These are phyloP conservation scores for Muraenolepis orangiensis DNA, from an alignment of 2,797 vertebrate species.

Conservation along the genomic window DNA sequence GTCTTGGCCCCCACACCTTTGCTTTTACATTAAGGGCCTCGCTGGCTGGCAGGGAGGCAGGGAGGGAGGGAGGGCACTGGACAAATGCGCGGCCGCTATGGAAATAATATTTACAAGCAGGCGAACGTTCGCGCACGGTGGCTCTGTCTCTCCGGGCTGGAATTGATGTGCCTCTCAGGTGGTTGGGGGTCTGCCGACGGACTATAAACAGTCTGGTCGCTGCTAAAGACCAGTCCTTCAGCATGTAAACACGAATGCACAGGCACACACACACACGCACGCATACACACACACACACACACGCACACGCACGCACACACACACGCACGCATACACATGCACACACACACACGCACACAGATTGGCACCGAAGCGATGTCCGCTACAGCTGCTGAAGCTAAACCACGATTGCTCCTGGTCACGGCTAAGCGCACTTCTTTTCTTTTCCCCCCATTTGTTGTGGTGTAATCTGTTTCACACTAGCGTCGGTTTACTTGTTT, in stretches of 20 bases:
- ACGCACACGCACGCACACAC: too few species aligned
- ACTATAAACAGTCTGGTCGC: background rate
- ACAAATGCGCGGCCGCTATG: constrained; percentile 65
- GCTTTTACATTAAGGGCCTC: too few species aligned
- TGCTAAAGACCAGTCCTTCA: background rate
- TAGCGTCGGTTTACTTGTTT: background rate
- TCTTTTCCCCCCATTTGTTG: background rate
- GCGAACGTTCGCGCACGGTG: constrained; percentile 51
- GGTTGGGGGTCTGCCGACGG: constrained; percentile 34
- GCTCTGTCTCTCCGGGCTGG: constrained; percentile 55
- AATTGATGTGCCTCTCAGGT: constrained; percentile 59
- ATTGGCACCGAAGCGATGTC: background rate
- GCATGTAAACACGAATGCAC: background rate
- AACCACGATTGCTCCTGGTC: background rate
- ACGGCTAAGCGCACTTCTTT: background rate
- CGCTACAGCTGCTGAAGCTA: background rate
- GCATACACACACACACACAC: too few species aligned
- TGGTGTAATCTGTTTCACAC: background rate
- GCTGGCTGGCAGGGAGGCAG: constrained; percentile 54
- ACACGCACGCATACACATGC: too few species aligned
- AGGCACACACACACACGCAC: background rate
- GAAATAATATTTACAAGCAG: constrained; percentile 80
- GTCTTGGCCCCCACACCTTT: constrained; percentile 41
- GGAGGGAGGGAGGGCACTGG: constrained; percentile 54
- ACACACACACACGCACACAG: background rate